Conservation (phyloP, 2,888 invertebrate species). For the Adelognathus sp. region DNA sequence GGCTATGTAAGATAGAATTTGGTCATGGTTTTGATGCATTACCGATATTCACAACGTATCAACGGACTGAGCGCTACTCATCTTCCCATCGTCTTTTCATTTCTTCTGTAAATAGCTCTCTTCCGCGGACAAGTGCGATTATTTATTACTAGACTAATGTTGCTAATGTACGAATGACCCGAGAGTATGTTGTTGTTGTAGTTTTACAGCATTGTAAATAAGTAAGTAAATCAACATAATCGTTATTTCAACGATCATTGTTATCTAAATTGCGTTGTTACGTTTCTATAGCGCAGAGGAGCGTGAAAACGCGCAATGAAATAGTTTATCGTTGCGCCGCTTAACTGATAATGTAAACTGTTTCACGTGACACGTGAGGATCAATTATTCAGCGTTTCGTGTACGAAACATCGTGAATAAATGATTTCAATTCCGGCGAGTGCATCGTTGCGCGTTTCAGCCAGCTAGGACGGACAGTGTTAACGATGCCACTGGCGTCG, state of each 20-base stretch:
- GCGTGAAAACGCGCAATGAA: not conserved
- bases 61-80: not conserved
- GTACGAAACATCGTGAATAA: conserved; percentile 8
- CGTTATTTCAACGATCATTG: not conserved
- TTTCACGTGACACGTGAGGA: not conserved
- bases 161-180: conserved; percentile 61
- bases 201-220: conserved; percentile 53
- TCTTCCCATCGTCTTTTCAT: conserved; percentile 5
- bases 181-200: not conserved
- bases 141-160: conserved; percentile 61
- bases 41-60: too few species aligned
- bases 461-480: not conserved
- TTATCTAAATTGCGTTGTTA: not conserved
- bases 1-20: too few species aligned
- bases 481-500: not conserved
- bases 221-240: conserved; percentile 10
- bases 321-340: not conserved
- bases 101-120: conserved; percentile 67
- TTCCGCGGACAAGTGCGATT: conserved; percentile 44
- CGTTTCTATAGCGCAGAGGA: not conserved
- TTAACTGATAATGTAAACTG: not conserved
- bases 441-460: not conserved
- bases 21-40: too few species aligned
- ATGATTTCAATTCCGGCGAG: conserved; percentile 15
- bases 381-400: not conserved